phyloP scores from a whole-genome alignment of 2,113 vertebrate genomes.

The Albula glossodonta region DNA sequence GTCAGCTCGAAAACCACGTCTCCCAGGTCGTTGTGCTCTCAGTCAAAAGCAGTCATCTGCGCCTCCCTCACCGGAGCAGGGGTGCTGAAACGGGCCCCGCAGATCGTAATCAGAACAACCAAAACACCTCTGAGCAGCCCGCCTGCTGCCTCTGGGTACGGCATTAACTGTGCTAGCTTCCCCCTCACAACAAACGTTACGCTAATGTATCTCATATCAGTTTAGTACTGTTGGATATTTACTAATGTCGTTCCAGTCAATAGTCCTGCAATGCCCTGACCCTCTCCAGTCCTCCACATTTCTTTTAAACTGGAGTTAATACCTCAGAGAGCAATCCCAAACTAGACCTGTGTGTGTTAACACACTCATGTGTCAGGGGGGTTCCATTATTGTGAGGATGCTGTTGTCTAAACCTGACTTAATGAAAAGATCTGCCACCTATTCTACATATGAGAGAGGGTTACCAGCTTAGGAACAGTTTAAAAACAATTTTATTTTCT shows the following conservation, averaged over 20 bases:
- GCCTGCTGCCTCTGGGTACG: not conserved
- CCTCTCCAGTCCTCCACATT: not conserved
- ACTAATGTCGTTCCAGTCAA: not conserved
- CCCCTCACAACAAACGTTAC: not conserved
- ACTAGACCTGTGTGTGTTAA: not conserved
- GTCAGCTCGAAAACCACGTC: slow-evolving; percentile 31
- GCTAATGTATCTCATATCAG: not conserved
- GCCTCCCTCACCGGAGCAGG: not conserved
- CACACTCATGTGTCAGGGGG: not conserved
- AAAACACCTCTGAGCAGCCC: no score
- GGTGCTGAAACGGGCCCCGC: not conserved
- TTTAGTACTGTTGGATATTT: not conserved
- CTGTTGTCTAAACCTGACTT: no score
- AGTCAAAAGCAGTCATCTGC: not conserved
- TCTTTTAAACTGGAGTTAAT: not conserved
- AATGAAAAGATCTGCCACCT: no score
- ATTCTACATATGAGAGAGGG: no score
- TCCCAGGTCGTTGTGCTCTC: slow-evolving; percentile 10
- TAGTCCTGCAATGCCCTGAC: not conserved
- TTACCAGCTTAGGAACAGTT: no score
- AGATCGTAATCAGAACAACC: no score
- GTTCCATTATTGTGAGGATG: not conserved
- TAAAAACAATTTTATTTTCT: no score
- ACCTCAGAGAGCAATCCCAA: no score
- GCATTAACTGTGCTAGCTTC: not conserved